Conservation (phyloP, 1,140 invertebrate genomes). For the Trypoxylus dichotomus region DNA sequence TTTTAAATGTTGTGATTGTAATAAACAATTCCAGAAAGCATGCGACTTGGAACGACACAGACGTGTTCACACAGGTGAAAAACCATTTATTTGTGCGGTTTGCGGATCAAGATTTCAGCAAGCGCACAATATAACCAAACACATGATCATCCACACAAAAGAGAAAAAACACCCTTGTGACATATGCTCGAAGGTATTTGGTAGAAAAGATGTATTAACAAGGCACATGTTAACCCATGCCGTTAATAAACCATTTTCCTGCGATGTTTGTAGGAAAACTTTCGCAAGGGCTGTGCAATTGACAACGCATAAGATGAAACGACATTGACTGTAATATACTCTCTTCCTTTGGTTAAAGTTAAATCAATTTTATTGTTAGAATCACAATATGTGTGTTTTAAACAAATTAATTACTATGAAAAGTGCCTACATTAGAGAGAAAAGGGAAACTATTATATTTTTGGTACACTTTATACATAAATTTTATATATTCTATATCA, state of each 20-base stretch:
- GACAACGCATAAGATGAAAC: slow-evolving; percentile 29
- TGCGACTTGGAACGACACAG: slow-evolving; percentile 49
- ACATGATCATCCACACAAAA: slow-evolving; percentile 69
- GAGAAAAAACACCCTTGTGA: slow-evolving; percentile 70
- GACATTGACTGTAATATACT: background rate
- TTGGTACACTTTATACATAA: background rate
- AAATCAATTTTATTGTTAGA: no score
- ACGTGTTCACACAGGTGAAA: slow-evolving; percentile 62
- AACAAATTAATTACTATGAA: background rate
- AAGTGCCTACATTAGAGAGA: background rate
- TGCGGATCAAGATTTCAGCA: slow-evolving; percentile 80
- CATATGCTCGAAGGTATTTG: slow-evolving; percentile 52
- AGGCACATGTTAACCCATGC: slow-evolving; percentile 49
- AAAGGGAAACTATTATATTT: background rate
- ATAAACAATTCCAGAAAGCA: slow-evolving; percentile 46
- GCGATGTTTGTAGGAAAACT: slow-evolving; percentile 42
- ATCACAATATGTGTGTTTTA: background rate
- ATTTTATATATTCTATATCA: slow-evolving; percentile 2
- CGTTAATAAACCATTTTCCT: slow-evolving; percentile 45
- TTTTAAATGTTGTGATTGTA: slow-evolving; percentile 44
- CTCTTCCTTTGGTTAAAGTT: no score
- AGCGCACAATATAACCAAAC: slow-evolving; percentile 84
- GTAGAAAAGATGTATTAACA: slow-evolving; percentile 46
- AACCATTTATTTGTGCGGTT: slow-evolving; percentile 70
- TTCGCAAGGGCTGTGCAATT: slow-evolving; percentile 42